Conservation (phyloP, 2,113 vertebrate genomes). For the Eubucco bourcierii region DNA sequence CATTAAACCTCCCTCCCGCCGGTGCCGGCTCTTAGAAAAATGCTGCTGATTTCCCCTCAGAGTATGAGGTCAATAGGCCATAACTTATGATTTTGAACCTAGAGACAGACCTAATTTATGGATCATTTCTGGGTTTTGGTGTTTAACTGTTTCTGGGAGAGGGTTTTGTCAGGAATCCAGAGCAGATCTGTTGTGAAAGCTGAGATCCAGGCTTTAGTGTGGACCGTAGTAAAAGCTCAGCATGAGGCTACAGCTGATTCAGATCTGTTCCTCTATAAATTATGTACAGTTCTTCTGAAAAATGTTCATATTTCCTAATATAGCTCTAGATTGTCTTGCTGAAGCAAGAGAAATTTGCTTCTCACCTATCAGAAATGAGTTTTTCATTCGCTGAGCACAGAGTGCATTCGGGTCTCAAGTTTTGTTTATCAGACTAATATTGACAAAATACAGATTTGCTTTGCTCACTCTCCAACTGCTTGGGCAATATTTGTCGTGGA, state of each 20-base stretch:
- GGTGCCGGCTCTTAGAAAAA: constrained; percentile 31
- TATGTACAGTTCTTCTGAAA: not conserved
- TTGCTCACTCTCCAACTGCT: not conserved
- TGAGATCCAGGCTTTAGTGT: not conserved
- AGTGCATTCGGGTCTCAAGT: not conserved
- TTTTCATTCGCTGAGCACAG: not conserved
- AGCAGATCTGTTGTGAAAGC: not conserved
- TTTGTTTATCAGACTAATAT: not conserved
- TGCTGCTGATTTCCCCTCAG: constrained; percentile 51
- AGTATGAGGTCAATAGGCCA: constrained; percentile 58
- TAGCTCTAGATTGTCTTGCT: not conserved
- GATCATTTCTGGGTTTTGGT: constrained; percentile 25
- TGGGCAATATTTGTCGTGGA: not conserved
- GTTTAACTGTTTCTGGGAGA: constrained; percentile 31
- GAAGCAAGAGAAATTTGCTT: not conserved
- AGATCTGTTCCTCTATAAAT: not conserved
- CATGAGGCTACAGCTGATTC: not conserved
- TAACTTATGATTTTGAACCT: constrained; percentile 56
- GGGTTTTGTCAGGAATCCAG: not conserved
- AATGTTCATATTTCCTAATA: constrained; percentile 21
- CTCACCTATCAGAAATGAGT: not conserved
- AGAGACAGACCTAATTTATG: constrained; percentile 58
- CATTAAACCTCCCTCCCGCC: constrained; percentile 31
- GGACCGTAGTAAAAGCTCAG: not conserved
- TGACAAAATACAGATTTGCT: not conserved